Evolutionary conservation across 37 sponge, comb jelly and placozoan genomes (phyloP).

Genomic region (Crambe crambe): DNA sequence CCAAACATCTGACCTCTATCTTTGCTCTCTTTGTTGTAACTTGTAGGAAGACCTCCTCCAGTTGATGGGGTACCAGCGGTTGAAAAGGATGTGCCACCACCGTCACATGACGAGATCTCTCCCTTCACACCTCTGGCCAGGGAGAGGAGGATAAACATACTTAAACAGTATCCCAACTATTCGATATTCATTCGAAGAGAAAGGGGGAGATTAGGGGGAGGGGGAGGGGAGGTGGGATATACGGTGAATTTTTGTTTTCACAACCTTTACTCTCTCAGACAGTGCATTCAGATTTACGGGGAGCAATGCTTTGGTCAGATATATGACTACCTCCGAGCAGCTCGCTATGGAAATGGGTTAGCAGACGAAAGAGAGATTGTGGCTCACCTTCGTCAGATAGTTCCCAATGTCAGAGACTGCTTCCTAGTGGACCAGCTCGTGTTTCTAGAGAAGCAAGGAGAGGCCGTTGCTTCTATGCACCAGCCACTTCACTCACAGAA

Average conservation of each 20-base stretch:
- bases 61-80: too few relatives aligned
- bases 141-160: constrained; percentile 48
- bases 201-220: too few relatives aligned
- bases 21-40: too few relatives aligned
- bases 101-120: constrained; percentile 53
- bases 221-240: too few relatives aligned
- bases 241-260: too few relatives aligned
- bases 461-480: too few relatives aligned
- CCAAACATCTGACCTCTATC: too few relatives aligned
- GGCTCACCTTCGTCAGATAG: constrained; percentile 43
- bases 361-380: constrained; percentile 51
- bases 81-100: neutral
- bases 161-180: constrained; percentile 31
- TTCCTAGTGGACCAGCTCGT: constrained; percentile 87
- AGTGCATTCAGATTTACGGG: constrained; percentile 45
- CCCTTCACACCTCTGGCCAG: constrained; percentile 62
- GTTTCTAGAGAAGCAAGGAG: constrained; percentile 61
- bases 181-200: too few relatives aligned
- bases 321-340: constrained; percentile 43
- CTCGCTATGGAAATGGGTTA: constrained; percentile 7
- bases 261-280: constrained; percentile 9
- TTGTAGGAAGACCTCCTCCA: too few relatives aligned
- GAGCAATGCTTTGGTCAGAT: constrained; percentile 31
- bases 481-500: too few relatives aligned
- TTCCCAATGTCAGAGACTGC: constrained; percentile 67